A percentile compares a stretch with the other conserved stretches of the same genome.
phyloP scores from a whole-genome alignment of 2,797 vertebrate species.

The Parauchenoglanis punctatus region DNA sequence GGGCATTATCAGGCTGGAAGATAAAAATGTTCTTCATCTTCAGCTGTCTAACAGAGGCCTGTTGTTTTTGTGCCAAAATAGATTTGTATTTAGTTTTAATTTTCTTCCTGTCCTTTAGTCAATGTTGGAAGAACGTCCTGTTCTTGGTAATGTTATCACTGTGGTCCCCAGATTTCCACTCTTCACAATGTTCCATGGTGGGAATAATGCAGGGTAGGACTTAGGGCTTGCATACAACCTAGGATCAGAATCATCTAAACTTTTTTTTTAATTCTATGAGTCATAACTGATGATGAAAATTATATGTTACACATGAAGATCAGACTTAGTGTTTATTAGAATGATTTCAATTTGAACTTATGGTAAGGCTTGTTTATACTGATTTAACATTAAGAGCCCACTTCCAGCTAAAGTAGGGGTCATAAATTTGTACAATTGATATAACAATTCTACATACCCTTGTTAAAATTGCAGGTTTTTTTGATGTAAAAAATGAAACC shows the following conservation, averaged over 20 bases:
- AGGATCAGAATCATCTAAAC: not conserved
- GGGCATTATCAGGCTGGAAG: too few species aligned
- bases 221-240: not conserved
- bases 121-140: too few species aligned
- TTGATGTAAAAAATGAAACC: not conserved
- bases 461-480: not conserved
- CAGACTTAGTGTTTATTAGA: not conserved
- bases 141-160: too few species aligned
- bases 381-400: not conserved
- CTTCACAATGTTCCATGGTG: not conserved
- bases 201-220: not conserved
- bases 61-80: not conserved
- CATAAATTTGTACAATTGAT: not conserved
- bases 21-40: not conserved
- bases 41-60: not conserved
- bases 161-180: too few species aligned
- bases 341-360: not conserved
- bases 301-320: not conserved
- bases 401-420: not conserved
- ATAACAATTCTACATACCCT: not conserved
- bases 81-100: not conserved
- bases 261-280: not conserved
- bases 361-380: not conserved
- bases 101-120: too few species aligned
- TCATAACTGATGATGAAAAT: not conserved